phyloP scores from a whole-genome alignment of 2,113 vertebrate species.

The Paracanthobrama guichenoti region DNA sequence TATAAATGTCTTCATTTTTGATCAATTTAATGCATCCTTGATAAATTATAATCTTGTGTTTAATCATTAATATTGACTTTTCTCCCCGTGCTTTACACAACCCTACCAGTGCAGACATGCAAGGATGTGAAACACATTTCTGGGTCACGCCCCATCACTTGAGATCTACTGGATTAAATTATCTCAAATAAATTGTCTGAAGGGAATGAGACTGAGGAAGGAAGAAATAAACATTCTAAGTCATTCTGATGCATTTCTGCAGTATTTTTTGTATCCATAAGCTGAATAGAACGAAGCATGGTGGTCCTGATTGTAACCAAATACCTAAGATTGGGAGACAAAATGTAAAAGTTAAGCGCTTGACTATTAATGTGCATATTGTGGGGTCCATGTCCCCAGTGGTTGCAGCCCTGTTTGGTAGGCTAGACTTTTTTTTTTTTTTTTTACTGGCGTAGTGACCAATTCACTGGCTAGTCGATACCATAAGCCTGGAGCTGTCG shows the following conservation, averaged over 20 bases:
- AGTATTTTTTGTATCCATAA: not conserved
- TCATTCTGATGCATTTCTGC: not conserved
- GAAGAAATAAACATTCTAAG: not conserved
- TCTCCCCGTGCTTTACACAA: not conserved
- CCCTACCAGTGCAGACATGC: not conserved
- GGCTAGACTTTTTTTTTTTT: not conserved
- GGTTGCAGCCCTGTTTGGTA: not conserved
- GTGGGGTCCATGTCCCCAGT: not conserved
- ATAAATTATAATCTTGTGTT: too few relatives aligned
- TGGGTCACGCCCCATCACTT: not conserved
- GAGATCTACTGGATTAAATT: not conserved
- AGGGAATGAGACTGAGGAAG: not conserved
- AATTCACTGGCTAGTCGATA: constrained; percentile 20
- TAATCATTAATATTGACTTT: too few relatives aligned
- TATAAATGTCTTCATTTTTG: too few relatives aligned
- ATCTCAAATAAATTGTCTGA: not conserved
- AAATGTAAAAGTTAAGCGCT: not conserved
- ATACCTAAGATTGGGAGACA: not conserved
- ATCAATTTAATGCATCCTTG: too few relatives aligned
- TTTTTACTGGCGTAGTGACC: not conserved
- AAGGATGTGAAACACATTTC: not conserved
- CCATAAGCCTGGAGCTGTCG: constrained; percentile 30
- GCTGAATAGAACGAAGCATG: not conserved
- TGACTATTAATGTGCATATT: not conserved
- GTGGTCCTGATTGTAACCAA: not conserved